Percentiles rank a stretch among this genome's conserved stretches.
Conservation (phyloP, 2,888 invertebrate species). For the Entomobrya proxima region DNA sequence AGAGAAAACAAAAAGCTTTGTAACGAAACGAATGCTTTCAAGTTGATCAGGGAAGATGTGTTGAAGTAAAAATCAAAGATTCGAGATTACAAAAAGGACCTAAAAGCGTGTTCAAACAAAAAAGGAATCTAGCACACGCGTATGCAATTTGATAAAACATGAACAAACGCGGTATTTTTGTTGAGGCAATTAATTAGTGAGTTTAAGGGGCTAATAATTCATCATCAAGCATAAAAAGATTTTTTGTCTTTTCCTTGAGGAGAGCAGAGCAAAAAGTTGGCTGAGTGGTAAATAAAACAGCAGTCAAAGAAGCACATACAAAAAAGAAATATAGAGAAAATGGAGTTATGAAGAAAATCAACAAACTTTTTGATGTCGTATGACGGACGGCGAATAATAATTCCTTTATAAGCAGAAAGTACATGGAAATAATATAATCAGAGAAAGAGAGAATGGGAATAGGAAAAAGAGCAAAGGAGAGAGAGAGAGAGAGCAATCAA, state of each 20-base stretch:
- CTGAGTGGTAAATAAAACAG: not conserved
- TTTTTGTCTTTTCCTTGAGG: conserved; percentile 15
- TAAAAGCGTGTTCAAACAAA: conserved; percentile 27
- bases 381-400: conserved; percentile 24
- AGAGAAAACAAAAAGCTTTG: conserved; percentile 7
- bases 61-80: conserved; percentile 13
- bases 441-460: not conserved
- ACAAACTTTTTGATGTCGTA: conserved; percentile 34
- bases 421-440: not conserved
- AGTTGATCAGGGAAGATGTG: conserved; percentile 6
- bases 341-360: conserved; percentile 44
- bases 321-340: conserved; percentile 23
- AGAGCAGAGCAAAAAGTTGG: not conserved
- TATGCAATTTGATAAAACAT: not conserved
- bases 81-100: not conserved
- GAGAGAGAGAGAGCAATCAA: conserved; percentile 64
- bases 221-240: conserved; percentile 54
- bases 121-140: not conserved
- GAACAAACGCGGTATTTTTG: conserved; percentile 48
- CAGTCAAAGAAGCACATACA: not conserved
- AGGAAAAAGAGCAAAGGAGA: conserved; percentile 46
- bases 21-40: conserved; percentile 32
- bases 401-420: conserved; percentile 13
- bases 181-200: conserved; percentile 60
- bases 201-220: conserved; percentile 64